phyloP scores from a whole-genome alignment of 1,140 invertebrate species.

The Drosophila equinoxialis region DNA sequence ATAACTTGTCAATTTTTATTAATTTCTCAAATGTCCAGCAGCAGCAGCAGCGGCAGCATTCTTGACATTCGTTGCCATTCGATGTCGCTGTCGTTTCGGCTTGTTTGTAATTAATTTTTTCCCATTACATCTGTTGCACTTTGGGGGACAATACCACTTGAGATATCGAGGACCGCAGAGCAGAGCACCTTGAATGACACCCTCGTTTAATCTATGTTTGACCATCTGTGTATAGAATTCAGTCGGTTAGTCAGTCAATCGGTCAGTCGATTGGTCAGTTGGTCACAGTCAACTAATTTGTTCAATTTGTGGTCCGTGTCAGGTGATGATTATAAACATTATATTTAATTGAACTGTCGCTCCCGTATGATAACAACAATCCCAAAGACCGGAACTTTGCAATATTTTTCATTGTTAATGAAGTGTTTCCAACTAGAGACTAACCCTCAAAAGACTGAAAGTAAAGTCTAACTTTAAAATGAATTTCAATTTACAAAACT shows the following conservation, averaged over 20 bases:
- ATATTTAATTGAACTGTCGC: conserved; percentile 75
- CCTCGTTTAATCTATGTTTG: conserved; percentile 41
- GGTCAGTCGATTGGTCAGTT: conserved; percentile 19
- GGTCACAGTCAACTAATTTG: conserved; percentile 55
- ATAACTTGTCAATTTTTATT: conserved; percentile 48
- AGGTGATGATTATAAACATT: conserved; percentile 66
- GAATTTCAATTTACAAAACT: too few species aligned
- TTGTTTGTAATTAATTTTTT: conserved; percentile 68
- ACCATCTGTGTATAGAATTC: conserved; percentile 35
- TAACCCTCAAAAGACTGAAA: background rate
- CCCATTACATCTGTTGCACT: conserved; percentile 36
- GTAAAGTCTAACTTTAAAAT: too few species aligned
- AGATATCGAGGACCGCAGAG: background rate
- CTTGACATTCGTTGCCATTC: background rate
- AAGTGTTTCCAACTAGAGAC: conserved; percentile 18
- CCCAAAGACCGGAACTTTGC: conserved; percentile 21
- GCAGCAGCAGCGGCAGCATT: too few species aligned
- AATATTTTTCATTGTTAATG: conserved; percentile 48
- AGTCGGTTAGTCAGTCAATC: background rate
- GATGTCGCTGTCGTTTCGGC: background rate
- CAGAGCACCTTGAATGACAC: conserved; percentile 26
- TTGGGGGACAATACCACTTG: conserved; percentile 11
- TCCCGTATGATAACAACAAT: conserved; percentile 16
- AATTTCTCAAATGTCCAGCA: conserved; percentile 29
- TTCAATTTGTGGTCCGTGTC: conserved; percentile 74